Base-by-base conservation (phyloP, 2,888 invertebrate genomes). In the Crepidodera aurea region DNA sequence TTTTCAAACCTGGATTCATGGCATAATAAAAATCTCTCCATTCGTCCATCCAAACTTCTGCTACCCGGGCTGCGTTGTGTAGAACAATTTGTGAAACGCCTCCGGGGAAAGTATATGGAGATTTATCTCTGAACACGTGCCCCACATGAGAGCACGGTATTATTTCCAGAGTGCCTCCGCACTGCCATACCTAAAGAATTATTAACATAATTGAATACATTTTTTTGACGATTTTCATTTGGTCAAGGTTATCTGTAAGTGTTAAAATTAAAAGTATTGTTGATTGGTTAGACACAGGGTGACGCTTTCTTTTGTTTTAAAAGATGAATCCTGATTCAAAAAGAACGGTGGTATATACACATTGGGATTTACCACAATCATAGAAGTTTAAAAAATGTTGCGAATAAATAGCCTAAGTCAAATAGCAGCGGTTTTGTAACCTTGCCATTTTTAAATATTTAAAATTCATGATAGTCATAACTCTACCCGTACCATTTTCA, bases 1-100 rank as follows among this genome's bases (percentile, higher is more conserved):
- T n/a, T 8, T 39, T 68, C 77, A 87, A 91, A 96, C 96, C 96
- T 93, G 96, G 93, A 84, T 95, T 96, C 93, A 97, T 96, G 84
- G 94, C 94, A 90, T 95, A 96, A 90, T 95, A 97, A 90, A 97
- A 97, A 85, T 95, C 95, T 83, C 95, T 92, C 94, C 98, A 98
- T 83, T 98, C 96, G 88, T 98, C 99, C 92, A 99, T 93, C 99
- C 99, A 99, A 78, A 99, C 99, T 83, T 97, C 96, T 76, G 98
- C 98, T 76, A 98, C 96, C 77, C 99, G 89, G 76, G 97, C 96
- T 74, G 98, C 96, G 86, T 99, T 99, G 85, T 97, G 96, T 76
- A 98, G 91, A 77, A 98, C 97, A 79, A 98, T 92, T 83, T 93
- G 93, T 82, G 94, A 93, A 73, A 96, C 95, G 71, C 98, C 99